Percentiles rank a stretch among this genome's conserved stretches.
Evolutionary conservation across 2,797 vertebrate genomes (phyloP).

Genomic region (Sebastiscus tertius): DNA sequence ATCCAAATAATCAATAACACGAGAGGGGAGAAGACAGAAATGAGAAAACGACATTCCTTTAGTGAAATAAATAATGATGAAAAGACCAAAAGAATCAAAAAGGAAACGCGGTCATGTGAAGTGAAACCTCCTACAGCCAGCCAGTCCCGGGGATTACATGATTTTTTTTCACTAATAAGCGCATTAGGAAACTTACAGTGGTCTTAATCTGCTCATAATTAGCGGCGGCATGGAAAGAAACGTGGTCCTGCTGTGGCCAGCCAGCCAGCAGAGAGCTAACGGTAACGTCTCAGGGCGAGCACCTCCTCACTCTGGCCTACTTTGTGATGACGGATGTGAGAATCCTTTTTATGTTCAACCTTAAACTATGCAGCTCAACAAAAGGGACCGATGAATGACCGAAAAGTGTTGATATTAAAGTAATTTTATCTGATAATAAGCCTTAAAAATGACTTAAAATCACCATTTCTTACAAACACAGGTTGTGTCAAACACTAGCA

Average conservation of each 20-base stretch:
- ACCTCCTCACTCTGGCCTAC: constrained; percentile 21
- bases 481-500: neutral
- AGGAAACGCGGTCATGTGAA: constrained; percentile 64
- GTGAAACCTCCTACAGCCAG: constrained; percentile 45
- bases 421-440: neutral
- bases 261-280: constrained; percentile 60
- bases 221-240: constrained; percentile 67
- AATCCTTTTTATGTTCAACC: neutral
- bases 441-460: neutral
- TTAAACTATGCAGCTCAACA: neutral
- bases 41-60: neutral
- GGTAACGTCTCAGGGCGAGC: constrained; percentile 52
- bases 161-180: constrained; percentile 70
- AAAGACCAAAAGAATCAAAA: constrained; percentile 2
- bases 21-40: neutral
- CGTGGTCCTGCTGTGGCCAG: constrained; percentile 77
- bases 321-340: constrained; percentile 29
- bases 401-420: neutral
- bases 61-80: neutral
- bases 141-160: constrained; percentile 62
- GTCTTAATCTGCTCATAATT: constrained; percentile 83
- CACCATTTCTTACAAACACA: neutral
- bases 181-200: constrained; percentile 73
- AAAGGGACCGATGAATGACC: neutral
- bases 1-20: constrained; percentile 17